These are phyloP conservation scores for Ctenodactylus gundi DNA, from an alignment of 2,113 vertebrate species.

Conservation along the genomic window DNA sequence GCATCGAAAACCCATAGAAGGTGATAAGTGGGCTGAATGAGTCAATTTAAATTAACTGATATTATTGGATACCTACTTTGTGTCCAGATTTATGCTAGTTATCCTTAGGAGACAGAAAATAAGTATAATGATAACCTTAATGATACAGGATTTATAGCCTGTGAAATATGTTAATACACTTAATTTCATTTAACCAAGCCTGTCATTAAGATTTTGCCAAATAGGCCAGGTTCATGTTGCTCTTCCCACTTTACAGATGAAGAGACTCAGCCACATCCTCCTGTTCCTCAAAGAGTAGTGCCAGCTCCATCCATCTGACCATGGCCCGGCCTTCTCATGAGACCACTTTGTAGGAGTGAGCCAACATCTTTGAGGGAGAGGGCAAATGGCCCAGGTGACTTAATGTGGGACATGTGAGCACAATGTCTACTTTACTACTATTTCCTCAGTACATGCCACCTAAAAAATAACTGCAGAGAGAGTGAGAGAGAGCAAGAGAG, in stretches of 20 bases:
- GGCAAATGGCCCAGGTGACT: too few relatives aligned
- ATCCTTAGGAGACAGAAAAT: background rate
- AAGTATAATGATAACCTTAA: background rate
- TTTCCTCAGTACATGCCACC: background rate
- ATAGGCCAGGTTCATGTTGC: background rate
- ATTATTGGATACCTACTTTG: background rate
- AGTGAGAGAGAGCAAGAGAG: background rate
- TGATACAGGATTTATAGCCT: background rate
- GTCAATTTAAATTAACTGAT: background rate
- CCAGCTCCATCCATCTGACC: background rate
- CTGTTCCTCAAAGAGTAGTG: background rate
- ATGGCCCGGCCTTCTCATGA: background rate
- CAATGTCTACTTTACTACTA: background rate
- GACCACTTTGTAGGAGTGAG: background rate
- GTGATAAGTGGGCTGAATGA: too few relatives aligned
- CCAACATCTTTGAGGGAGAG: background rate
- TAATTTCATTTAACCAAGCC: background rate
- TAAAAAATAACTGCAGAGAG: background rate
- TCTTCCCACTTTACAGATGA: background rate
- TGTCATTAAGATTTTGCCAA: background rate
- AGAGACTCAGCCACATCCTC: background rate
- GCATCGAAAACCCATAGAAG: background rate
- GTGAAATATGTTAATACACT: background rate
- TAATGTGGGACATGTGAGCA: background rate
- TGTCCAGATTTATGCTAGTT: background rate